Percentiles rank a stretch among this genome's conserved stretches.
phyloP scores from a whole-genome alignment of 2,888 invertebrate genomes.

The Entomobrya multifasciata region DNA sequence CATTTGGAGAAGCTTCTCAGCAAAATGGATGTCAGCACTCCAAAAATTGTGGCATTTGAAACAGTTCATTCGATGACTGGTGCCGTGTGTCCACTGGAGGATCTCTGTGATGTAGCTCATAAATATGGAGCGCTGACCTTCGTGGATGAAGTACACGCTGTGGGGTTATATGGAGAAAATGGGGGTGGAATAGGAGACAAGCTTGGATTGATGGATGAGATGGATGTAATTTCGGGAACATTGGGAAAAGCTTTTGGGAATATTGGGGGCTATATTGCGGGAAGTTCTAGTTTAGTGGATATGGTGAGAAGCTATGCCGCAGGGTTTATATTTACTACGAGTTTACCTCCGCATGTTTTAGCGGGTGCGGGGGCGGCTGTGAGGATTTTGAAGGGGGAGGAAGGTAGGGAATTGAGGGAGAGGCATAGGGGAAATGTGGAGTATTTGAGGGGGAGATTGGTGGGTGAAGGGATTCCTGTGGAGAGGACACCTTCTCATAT shows the following conservation, averaged over 20 bases:
- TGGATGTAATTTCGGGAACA: slow-evolving; percentile 98
- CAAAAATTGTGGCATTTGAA: slow-evolving; percentile 99
- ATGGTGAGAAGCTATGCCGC: slow-evolving; percentile 96
- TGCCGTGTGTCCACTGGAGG: slow-evolving; percentile 94
- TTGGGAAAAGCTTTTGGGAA: slow-evolving; percentile 95
- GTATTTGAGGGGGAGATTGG: slow-evolving; percentile 90
- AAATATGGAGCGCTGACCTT: slow-evolving; percentile 96
- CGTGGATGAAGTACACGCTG: slow-evolving; percentile 98
- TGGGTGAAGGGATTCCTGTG: slow-evolving; percentile 91
- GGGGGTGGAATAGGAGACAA: slow-evolving; percentile 97
- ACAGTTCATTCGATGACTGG: slow-evolving; percentile 99
- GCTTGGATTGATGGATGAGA: slow-evolving; percentile 87
- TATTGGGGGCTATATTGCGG: slow-evolving; percentile 93
- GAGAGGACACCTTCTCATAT: slow-evolving; percentile 96
- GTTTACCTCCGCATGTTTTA: slow-evolving; percentile 95
- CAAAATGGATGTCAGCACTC: slow-evolving; percentile 87
- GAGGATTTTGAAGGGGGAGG: slow-evolving; percentile 91
- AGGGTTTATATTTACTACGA: slow-evolving; percentile 98
- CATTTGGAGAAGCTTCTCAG: slow-evolving; percentile 90
- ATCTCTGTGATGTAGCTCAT: slow-evolving; percentile 94
- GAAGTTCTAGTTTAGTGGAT: slow-evolving; percentile 89
- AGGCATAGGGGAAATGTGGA: slow-evolving; percentile 93
- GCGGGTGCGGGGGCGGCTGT: slow-evolving; percentile 93
- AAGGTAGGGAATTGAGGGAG: slow-evolving; percentile 89
- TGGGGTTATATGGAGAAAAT: slow-evolving; percentile 95